These are phyloP conservation scores for Anastrepha ludens DNA, from an alignment of 1,140 invertebrate genomes.

Conservation along the genomic window DNA sequence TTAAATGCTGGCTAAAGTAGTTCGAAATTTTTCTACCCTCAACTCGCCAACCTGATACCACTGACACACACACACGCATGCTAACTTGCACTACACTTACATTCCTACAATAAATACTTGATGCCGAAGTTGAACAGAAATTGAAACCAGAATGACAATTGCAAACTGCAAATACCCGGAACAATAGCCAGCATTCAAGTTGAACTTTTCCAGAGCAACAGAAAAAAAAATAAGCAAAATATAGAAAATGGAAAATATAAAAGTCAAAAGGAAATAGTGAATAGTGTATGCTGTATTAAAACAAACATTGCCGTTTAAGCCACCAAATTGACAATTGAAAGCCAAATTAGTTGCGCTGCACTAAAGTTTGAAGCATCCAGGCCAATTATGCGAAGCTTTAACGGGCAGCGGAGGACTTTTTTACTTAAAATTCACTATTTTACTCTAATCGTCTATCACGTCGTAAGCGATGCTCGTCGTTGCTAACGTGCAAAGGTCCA, in stretches of 20 bases:
- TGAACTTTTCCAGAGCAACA: not conserved
- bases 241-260: too few relatives aligned
- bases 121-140: slow-evolving; percentile 19
- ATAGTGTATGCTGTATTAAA: not conserved
- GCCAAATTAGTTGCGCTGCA: too few relatives aligned
- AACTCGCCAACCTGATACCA: slow-evolving; percentile 1
- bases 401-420: too few relatives aligned
- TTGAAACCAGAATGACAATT: slow-evolving; percentile 40
- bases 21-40: slow-evolving; percentile 19
- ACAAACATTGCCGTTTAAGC: not conserved
- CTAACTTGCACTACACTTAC: not conserved
- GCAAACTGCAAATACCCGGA: slow-evolving; percentile 15
- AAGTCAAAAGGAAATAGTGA: too few relatives aligned
- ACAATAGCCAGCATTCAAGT: not conserved
- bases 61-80: not conserved
- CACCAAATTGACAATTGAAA: not conserved
- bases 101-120: slow-evolving; percentile 16
- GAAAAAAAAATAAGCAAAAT: not conserved
- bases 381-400: too few relatives aligned
- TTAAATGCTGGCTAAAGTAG: slow-evolving; percentile 39
- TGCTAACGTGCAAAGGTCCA: too few relatives aligned
- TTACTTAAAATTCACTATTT: too few relatives aligned
- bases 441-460: too few relatives aligned
- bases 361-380: too few relatives aligned
- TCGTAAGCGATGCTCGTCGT: too few relatives aligned